Evolutionary conservation across 2,113 vertebrate genomes (phyloP), one percentile per base, ranked within the genome.

Genomic region (Limnothrissa miodon): DNA sequence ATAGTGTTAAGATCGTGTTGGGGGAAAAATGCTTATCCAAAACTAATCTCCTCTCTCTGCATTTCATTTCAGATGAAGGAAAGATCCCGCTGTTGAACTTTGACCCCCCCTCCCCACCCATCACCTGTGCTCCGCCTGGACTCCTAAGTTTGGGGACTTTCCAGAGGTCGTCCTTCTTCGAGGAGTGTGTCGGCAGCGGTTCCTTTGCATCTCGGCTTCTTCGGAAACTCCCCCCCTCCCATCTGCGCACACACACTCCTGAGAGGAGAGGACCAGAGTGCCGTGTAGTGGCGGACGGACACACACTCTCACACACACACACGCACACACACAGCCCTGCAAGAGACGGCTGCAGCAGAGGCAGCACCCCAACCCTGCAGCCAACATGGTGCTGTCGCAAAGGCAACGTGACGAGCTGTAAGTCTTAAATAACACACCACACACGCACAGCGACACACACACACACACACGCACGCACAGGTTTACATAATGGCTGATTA

Each of bases 351-450:
- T 66, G 48, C 83, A n/a, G 86, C 93, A 93, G 87, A 93, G 92
- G 91, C 89, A 89, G 87, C 87, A 87, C 79, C 92, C 91, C 93
- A 42, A 62, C 89, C 93, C 93, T 91, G 44, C 93, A 91, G 92
- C 94, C 95, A 94, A 91, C 89, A 99, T 99, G 98, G 98, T 99
- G 96, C 97, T 99, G 95, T 99, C 98, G 92, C 98, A 99, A 92
- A 98, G 98, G 94, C 98, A 99, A 96, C 95, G 97, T 96, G 98
- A 99, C 89, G 98, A 99, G 93, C 95, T 99, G 98, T 99, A 94
- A 99, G 98, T 96, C n/a, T 29, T 62, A 46, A 13, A 78, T 39
- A 29, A 80, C 44, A 1, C n/a, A 13, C 79, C 51, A 81, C 23
- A 51, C 70, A 39, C 48, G 39, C 7, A 79, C 87, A n/a, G n/a